phyloP scores from a whole-genome alignment of 2,797 vertebrate genomes.

The Siniperca undulata region DNA sequence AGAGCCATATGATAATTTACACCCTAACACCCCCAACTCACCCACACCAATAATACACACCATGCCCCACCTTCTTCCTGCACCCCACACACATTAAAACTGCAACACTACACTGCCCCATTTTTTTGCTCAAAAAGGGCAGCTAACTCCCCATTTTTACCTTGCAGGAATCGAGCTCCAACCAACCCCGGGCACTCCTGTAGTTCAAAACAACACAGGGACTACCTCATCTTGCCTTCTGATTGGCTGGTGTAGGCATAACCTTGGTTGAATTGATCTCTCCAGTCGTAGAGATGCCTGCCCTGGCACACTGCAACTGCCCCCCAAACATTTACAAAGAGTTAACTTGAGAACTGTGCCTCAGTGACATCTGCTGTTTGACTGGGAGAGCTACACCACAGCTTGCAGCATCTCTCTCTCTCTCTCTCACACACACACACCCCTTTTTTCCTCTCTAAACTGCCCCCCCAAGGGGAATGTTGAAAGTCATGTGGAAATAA shows the following conservation, averaged over 20 bases:
- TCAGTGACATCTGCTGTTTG: constrained; percentile 81
- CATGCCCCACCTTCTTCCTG: constrained; percentile 10
- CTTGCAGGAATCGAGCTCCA: constrained; percentile 56
- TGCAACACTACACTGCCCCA: constrained; percentile 74
- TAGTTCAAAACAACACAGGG: constrained; percentile 64
- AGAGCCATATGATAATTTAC: constrained; percentile 79
- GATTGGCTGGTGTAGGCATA: constrained; percentile 70
- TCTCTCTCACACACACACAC: constrained; percentile 16
- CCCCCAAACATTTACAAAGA: constrained; percentile 25
- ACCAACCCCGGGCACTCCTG: constrained; percentile 58
- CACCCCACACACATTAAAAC: constrained; percentile 28
- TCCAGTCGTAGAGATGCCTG: constrained; percentile 45
- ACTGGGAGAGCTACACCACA: constrained; percentile 60
- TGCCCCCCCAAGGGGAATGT: constrained; percentile 61
- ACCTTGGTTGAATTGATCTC: constrained; percentile 59
- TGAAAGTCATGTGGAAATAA: constrained; percentile 81
- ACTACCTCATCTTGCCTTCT: constrained; percentile 77
- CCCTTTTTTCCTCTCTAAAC: constrained; percentile 58
- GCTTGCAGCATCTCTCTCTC: constrained; percentile 45
- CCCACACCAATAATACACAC: constrained; percentile 19
- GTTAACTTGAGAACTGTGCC: constrained; percentile 74
- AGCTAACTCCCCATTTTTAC: constrained; percentile 65
- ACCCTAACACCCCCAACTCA: constrained; percentile 32
- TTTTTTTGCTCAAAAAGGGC: constrained; percentile 68
- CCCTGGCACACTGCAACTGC: constrained; percentile 32